phyloP scores from a whole-genome alignment of 2,888 invertebrate genomes.

The Papilio demoleus region DNA sequence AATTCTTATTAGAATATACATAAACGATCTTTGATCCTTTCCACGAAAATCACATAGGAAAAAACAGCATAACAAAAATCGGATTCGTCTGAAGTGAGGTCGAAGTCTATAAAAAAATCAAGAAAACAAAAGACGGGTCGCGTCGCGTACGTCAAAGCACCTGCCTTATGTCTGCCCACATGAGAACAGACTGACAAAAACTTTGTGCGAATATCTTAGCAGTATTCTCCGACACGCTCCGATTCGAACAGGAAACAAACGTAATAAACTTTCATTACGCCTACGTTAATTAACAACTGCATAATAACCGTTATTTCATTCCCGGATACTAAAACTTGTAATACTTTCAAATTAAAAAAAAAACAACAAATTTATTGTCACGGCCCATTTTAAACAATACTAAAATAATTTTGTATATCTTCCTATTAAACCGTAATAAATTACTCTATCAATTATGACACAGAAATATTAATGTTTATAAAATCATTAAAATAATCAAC shows the following conservation, averaged over 20 bases:
- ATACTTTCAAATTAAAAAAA: neutral
- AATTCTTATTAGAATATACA: neutral
- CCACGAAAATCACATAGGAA: conserved; percentile 44
- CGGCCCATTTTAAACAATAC: neutral
- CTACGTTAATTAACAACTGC: conserved; percentile 30
- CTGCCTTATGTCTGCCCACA: conserved; percentile 56
- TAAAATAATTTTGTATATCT: neutral
- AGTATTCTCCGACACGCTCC: conserved; percentile 40
- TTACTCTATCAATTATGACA: neutral
- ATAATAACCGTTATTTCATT: conserved; percentile 25
- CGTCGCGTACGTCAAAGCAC: conserved; percentile 62
- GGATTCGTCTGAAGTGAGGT: conserved; percentile 56
- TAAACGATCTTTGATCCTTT: conserved; percentile 22
- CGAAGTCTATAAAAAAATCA: conserved; percentile 65
- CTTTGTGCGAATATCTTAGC: conserved; percentile 50
- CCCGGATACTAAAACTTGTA: conserved; percentile 15
- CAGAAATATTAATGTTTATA: neutral
- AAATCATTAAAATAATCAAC: neutral
- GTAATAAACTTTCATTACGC: conserved; percentile 41
- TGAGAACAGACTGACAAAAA: conserved; percentile 70
- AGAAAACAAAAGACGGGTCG: conserved; percentile 61
- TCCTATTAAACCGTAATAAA: neutral
- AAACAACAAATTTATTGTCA: neutral
- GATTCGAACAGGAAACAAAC: conserved; percentile 44
- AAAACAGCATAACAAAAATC: conserved; percentile 68